Evolutionary conservation across 2,888 invertebrate genomes (phyloP).

Genomic region (Dastarcus helophoroides): DNA sequence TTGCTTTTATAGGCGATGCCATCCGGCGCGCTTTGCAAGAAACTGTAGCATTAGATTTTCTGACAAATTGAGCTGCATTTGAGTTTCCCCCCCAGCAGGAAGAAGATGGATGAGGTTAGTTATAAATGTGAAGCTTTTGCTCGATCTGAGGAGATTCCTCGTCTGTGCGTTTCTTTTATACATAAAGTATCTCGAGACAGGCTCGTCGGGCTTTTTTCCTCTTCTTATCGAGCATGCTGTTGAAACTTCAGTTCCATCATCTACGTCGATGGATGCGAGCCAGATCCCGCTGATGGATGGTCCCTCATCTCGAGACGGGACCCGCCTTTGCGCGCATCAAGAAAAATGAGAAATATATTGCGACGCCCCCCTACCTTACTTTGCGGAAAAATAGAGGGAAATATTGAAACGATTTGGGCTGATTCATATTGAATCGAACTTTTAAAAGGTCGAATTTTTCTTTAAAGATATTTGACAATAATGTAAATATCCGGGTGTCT

Average conservation of each 20-base stretch:
- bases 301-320: conserved; percentile 26
- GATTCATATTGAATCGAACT: too few relatives aligned
- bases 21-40: too few relatives aligned
- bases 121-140: conserved; percentile 43
- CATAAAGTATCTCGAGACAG: conserved; percentile 31
- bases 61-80: conserved; percentile 44
- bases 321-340: too few relatives aligned
- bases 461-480: too few relatives aligned
- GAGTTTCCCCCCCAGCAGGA: conserved; percentile 33
- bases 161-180: conserved; percentile 37
- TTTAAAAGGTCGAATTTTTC: too few relatives aligned
- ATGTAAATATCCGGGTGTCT: too few relatives aligned
- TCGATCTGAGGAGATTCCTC: conserved; percentile 37
- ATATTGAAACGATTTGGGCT: too few relatives aligned
- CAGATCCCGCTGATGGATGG: conserved; percentile 30
- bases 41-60: conserved; percentile 40
- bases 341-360: too few relatives aligned
- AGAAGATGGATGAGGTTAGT: conserved; percentile 44
- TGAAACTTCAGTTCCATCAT: conserved; percentile 39
- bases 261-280: conserved; percentile 25
- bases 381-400: too few relatives aligned
- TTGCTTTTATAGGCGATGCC: too few relatives aligned
- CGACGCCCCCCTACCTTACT: too few relatives aligned
- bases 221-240: conserved; percentile 36
- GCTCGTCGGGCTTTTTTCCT: conserved; percentile 30